These are phyloP conservation scores for Cavia porcellus DNA, from an alignment of 2,113 vertebrate genomes.

Conservation along the genomic window DNA sequence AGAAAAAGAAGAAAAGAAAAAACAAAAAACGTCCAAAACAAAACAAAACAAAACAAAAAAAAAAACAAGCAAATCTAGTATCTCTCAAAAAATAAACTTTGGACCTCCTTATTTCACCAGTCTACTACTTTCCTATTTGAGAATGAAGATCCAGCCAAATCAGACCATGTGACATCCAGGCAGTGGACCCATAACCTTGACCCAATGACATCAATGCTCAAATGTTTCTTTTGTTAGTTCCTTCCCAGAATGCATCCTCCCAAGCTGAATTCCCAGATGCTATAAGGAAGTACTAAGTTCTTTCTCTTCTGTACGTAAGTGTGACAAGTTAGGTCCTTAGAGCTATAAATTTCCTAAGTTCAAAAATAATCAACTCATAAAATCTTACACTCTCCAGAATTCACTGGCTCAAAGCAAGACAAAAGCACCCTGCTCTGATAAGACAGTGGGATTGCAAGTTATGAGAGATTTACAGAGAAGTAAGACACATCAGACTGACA, in stretches of 20 bases:
- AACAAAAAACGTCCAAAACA: too few relatives aligned
- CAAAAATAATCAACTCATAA: background rate
- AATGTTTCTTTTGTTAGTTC: background rate
- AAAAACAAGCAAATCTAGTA: background rate
- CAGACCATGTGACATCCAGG: background rate
- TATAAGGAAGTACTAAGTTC: rapidly evolving
- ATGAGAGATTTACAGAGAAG: background rate
- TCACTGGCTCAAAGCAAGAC: background rate
- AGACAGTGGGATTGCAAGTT: rapidly evolving
- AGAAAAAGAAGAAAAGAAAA: too few relatives aligned
- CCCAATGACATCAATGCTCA: rapidly evolving
- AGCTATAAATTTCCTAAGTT: background rate
- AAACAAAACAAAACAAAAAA: too few relatives aligned
- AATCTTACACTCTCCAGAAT: background rate
- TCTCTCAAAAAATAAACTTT: background rate
- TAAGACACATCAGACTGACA: background rate
- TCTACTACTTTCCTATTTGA: too few relatives aligned
- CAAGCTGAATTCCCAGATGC: background rate
- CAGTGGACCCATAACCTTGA: background rate
- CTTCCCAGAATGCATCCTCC: background rate
- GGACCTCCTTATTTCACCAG: background rate
- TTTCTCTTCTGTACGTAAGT: background rate
- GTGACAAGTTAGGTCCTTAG: too few relatives aligned
- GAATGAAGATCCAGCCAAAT: too few relatives aligned
- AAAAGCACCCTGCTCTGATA: background rate